phyloP scores from a whole-genome alignment of 2,888 invertebrate genomes.

The Yponomeuta cagnagella region DNA sequence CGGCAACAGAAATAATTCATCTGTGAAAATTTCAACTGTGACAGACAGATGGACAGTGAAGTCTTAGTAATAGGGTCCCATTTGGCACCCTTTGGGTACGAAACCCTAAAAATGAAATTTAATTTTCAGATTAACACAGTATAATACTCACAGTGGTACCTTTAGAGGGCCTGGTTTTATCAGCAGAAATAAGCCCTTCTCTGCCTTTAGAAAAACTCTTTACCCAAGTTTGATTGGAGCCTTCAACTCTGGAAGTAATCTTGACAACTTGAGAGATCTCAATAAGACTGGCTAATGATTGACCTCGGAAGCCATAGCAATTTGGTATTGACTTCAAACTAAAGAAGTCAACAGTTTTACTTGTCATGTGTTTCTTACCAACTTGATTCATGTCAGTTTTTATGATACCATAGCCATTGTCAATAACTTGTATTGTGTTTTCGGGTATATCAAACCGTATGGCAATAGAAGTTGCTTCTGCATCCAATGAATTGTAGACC shows the following conservation, averaged over 20 bases:
- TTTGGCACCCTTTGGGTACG: too few species aligned
- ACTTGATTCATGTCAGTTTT: conserved; percentile 70
- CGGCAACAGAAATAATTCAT: too few species aligned
- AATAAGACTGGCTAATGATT: conserved; percentile 79
- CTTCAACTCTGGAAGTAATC: conserved; percentile 72
- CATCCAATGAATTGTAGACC: conserved; percentile 83
- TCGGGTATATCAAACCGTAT: conserved; percentile 78
- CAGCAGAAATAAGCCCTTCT: conserved; percentile 39
- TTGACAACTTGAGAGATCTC: conserved; percentile 73
- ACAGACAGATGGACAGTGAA: too few species aligned
- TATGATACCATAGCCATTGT: conserved; percentile 83
- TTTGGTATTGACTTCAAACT: conserved; percentile 69
- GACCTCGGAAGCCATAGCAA: conserved; percentile 81
- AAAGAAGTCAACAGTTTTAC: conserved; percentile 73
- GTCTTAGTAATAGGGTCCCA: too few species aligned
- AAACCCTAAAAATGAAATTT: too few species aligned
- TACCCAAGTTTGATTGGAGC: conserved; percentile 68
- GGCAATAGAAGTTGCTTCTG: conserved; percentile 81
- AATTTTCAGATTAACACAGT: background rate
- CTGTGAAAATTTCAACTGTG: too few species aligned
- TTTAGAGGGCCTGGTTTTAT: conserved; percentile 70
- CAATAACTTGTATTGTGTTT: conserved; percentile 82
- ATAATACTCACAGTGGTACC: conserved; percentile 79
- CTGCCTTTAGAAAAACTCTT: conserved; percentile 74
- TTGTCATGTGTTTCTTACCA: conserved; percentile 79